Evolutionary conservation across 2,113 vertebrate genomes (phyloP).

Genomic region (Nothocercus nigrocapillus): DNA sequence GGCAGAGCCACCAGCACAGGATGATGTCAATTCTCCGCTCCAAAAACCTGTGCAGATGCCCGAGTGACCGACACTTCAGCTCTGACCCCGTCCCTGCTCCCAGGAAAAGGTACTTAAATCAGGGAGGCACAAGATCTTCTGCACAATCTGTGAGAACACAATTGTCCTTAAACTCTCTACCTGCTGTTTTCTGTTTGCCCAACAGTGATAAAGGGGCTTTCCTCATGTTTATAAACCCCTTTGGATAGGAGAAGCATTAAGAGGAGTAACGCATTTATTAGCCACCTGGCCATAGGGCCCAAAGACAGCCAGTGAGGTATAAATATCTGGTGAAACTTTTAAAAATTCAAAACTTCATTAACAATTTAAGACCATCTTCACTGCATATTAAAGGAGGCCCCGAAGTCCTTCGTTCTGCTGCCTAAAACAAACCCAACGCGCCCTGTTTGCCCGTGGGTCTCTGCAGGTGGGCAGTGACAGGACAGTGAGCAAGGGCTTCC

Average conservation of each 20-base stretch:
- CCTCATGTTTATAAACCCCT: background rate
- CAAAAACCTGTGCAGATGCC: background rate
- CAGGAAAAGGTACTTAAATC: constrained; percentile 61
- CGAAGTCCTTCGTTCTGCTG: background rate
- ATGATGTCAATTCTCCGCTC: background rate
- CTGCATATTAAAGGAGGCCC: constrained; percentile 18
- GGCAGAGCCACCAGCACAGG: background rate
- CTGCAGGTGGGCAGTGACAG: accelerated
- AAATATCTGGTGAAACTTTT: constrained; percentile 54
- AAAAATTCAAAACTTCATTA: constrained; percentile 64
- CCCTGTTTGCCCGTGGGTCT: background rate
- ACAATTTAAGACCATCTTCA: constrained; percentile 37
- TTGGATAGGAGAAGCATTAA: background rate
- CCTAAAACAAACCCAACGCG: background rate
- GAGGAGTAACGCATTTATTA: constrained; percentile 48
- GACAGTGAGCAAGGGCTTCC: too few species aligned
- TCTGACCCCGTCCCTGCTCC: constrained; percentile 15
- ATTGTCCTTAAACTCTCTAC: background rate
- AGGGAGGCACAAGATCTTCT: background rate
- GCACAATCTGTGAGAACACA: background rate
- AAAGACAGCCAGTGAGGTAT: background rate
- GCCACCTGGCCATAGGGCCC: background rate
- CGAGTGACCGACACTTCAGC: background rate
- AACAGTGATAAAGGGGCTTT: background rate
- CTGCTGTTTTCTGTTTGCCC: background rate